Evolutionary conservation across 2,888 invertebrate species (phyloP), one percentile per base, ranked within the genome.

Genomic region (Dicranocentrus wangi): DNA sequence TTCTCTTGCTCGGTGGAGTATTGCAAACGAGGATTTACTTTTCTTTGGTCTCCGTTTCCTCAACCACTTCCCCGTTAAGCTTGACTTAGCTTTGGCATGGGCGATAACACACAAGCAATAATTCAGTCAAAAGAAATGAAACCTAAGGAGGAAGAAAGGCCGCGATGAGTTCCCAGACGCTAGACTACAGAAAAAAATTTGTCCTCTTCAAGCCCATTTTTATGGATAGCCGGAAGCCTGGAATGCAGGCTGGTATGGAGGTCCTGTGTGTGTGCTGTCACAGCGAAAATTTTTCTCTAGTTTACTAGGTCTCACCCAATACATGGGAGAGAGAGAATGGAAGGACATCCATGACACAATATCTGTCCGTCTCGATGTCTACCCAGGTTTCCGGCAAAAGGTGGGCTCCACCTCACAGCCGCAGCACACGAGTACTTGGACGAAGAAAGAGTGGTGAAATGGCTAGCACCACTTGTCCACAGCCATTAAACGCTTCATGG

Each of bases 51-150:
- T 19, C 51, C 19, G 19, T 2, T 19, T 19, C 3, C 7, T 51
- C 51, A n/a, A n/a, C 32, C 32, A 32, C 32, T 32, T 32, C 10
- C 10, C 13, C 7, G 13, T 47, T 47, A 47, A 47, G 47, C n/a
- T 47, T 15, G 8, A 47, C 47, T 47, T 47, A 47, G 47, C 47
- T n/a, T 47, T 15, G 47, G 17, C 13, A 47, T 47, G 47, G 47
- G 47, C 47, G 47, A 47, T 47, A 47, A 47, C 47, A 47, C 32
- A 32, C 17, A n/a, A 17, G 47, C 47, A 5, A 47, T 47, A 47
- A 47, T 17, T 47, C 47, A 47, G 47, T 47, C 8, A 47, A 47
- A 47, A 47, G 47, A 47, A 47, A 47, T 47, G 47, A 47, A 47
- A 47, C 7, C 2, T 3, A n/a, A n/a, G 47, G 17, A 47, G 15